Conservation (phyloP, 1,140 invertebrate species). For the Scaptodrosophila lebanonensis region DNA sequence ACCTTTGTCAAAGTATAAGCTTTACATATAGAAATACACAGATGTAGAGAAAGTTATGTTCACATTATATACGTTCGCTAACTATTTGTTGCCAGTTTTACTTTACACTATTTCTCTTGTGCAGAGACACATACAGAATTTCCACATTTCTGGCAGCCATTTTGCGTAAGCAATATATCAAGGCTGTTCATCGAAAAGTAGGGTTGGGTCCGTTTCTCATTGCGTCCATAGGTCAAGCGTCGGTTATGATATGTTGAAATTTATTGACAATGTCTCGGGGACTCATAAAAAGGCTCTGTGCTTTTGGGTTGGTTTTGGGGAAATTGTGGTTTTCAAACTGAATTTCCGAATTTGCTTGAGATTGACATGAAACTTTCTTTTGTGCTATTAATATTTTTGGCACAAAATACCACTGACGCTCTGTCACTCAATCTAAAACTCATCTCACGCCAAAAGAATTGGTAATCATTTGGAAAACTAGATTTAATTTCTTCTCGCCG, state of each 20-base stretch:
- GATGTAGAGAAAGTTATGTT: slow-evolving; percentile 32
- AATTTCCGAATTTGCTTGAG: no score
- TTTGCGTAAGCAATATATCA: slow-evolving; percentile 58
- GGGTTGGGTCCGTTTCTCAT: background rate
- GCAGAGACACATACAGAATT: slow-evolving; percentile 11
- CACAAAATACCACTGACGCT: no score
- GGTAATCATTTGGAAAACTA: no score
- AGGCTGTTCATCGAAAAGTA: slow-evolving; percentile 31
- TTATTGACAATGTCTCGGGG: slow-evolving; percentile 36
- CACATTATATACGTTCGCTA: slow-evolving; percentile 28
- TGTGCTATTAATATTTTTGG: no score
- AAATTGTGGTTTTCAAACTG: no score
- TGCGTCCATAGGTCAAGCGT: slow-evolving; percentile 38
- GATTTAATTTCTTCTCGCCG: no score
- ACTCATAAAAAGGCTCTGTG: no score
- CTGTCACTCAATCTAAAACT: no score
- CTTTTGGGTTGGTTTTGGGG: no score
- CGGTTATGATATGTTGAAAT: slow-evolving; percentile 32
- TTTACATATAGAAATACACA: slow-evolving; percentile 16
- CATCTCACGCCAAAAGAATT: no score
- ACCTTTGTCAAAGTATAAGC: slow-evolving; percentile 41
- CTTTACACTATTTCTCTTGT: slow-evolving; percentile 40
- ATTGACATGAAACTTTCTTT: no score
- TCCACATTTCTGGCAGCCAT: background rate
- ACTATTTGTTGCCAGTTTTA: slow-evolving; percentile 35